Evolutionary conservation across 30 jellyfish, hydroid and myxozoan genomes (phyloP).

Genomic region (Aurelia coerulea): DNA sequence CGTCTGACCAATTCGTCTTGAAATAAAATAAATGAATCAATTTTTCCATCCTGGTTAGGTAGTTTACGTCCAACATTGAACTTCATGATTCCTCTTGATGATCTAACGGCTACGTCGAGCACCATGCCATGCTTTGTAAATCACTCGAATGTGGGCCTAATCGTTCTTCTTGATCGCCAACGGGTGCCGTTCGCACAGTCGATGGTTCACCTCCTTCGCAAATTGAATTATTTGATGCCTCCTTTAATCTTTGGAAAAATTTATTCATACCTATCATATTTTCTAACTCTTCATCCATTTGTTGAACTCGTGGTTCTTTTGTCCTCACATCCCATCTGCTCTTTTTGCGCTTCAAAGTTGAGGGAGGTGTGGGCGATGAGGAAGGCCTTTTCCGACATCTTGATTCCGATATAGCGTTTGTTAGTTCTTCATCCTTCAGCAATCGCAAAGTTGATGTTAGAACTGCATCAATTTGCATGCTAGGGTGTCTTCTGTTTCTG

Average conservation of each 20-base stretch:
- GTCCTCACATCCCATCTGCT: slow-evolving; percentile 76
- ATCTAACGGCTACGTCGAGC: no score
- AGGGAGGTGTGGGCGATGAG: not conserved
- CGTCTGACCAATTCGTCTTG: no score
- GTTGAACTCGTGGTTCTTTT: slow-evolving; percentile 6
- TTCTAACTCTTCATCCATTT: slow-evolving; percentile 43
- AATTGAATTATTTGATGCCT: not conserved
- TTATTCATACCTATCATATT: slow-evolving; percentile 57
- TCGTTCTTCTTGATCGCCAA: no score
- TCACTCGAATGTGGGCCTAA: no score
- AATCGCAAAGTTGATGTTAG: slow-evolving; percentile 43
- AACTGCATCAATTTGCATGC: slow-evolving; percentile 72
- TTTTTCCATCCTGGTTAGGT: no score
- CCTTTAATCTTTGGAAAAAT: slow-evolving; percentile 47
- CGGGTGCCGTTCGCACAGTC: no score
- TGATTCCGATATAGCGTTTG: not conserved
- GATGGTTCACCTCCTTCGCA: no score
- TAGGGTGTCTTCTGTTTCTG: slow-evolving; percentile 60
- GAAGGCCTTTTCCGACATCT: slow-evolving; percentile 55
- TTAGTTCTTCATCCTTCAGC: slow-evolving; percentile 31
- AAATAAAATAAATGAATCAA: no score
- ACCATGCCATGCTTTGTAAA: no score
- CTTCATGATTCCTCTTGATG: no score
- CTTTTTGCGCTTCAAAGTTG: slow-evolving; percentile 35
- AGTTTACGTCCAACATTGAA: no score